phyloP scores from a whole-genome alignment of 2,797 vertebrate species.

The Sebastes hubbsi region DNA sequence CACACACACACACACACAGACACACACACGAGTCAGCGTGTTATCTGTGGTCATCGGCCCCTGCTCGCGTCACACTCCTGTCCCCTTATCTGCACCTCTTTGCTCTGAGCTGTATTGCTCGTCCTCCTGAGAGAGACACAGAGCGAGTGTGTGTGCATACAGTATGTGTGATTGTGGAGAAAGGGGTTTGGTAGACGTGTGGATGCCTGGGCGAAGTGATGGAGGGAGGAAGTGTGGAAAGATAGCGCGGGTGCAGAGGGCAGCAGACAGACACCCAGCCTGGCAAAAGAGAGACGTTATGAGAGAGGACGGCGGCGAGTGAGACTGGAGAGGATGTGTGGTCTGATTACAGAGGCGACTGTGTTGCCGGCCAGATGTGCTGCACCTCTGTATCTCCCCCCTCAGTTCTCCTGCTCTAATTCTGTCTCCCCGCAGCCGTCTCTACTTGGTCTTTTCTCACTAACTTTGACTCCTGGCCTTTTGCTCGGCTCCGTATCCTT shows the following conservation, averaged over 20 bases:
- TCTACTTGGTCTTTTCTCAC: conserved; percentile 24
- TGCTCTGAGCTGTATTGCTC: conserved; percentile 65
- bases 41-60: conserved; percentile 74
- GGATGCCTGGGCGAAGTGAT: conserved; percentile 1
- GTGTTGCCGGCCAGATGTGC: conserved; percentile 64
- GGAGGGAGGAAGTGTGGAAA: conserved; percentile 60
- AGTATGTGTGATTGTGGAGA: conserved; percentile 19
- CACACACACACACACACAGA: neutral
- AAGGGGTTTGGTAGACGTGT: neutral
- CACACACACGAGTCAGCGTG: neutral
- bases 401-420: conserved; percentile 44
- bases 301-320: conserved; percentile 28
- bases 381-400: conserved; percentile 31
- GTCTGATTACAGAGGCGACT: conserved; percentile 62
- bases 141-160: neutral
- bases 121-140: conserved; percentile 57
- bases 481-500: conserved; percentile 51
- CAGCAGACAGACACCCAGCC: conserved; percentile 69
- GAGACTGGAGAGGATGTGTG: conserved; percentile 66
- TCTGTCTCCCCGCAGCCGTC: conserved; percentile 43
- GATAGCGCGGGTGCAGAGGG: conserved; percentile 70
- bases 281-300: conserved; percentile 36
- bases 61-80: conserved; percentile 72
- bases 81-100: conserved; percentile 76
- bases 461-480: conserved; percentile 43